Base-by-base conservation (phyloP, 2,113 vertebrate species). In the Halcyon malimbica region DNA sequence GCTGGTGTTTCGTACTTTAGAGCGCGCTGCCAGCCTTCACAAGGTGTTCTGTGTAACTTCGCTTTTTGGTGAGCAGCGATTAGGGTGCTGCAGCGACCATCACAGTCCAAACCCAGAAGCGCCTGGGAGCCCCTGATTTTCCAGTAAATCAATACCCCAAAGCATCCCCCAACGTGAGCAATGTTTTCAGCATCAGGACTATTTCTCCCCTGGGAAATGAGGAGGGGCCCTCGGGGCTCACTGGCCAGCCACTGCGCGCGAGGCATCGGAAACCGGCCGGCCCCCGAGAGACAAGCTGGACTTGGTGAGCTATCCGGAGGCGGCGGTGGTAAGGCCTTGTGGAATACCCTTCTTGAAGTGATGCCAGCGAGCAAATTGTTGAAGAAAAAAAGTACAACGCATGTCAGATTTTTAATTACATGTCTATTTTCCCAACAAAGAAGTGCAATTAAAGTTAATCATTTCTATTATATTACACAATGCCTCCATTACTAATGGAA, bases 341-440 rank as follows among this genome's bases (percentile, higher is more conserved):
- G 31, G 88, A 95, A 87, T 75, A 94, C 16, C 70, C 5, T 37
- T 37, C 75, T 83, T 94, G 90, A 97, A 96, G 62, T 56, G n/a
- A 84, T 92, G 93, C 76, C 91, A 89, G 37, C 57, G 74, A 89
- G 83, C 68, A 97, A 94, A 94, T 95, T 89, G 83, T 79, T 20
- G 37, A 53, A 86, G 91, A n/a, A 90, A 48, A 86, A 95, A 92
- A 85, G 90, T 88, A 88, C 81, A 84, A 88, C 1, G 69, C 88
- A 80, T 90, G 93, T 96, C 92, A 93, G 88, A 75, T 96, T 96
- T 97, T 97, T 96, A 97, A 96, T 97, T 96, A 96, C 87, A 84
- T 60, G 67, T 97, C 96, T 97, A 81, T 95, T 95, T 97, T 91
- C 92, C 85, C 80, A 96, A 97, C 95, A 96, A 97, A 96, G 85